These are phyloP conservation scores for Tethea ocularis DNA, from an alignment of 2,888 invertebrate genomes.

Conservation along the genomic window DNA sequence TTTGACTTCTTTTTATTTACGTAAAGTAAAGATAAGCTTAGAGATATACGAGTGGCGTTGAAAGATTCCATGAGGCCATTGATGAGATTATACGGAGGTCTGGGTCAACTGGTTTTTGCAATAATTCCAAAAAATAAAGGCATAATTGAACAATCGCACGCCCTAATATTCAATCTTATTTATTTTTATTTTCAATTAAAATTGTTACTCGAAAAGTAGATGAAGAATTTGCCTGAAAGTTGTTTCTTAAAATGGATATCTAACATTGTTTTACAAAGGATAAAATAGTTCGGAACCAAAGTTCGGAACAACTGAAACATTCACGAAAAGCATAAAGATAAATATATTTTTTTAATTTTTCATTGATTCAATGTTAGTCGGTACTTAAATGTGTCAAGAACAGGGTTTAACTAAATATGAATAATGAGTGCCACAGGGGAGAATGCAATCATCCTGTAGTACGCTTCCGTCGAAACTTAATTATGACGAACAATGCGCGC, in stretches of 20 bases:
- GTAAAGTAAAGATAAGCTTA: too few species aligned
- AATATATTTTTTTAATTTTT: not conserved
- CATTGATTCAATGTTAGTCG: not conserved
- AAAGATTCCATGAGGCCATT: too few species aligned
- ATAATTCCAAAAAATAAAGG: too few species aligned
- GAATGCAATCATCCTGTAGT: constrained; percentile 33
- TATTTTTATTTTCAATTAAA: not conserved
- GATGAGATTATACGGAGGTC: too few species aligned
- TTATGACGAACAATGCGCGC: constrained; percentile 38
- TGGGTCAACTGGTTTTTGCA: too few species aligned
- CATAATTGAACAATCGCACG: too few species aligned
- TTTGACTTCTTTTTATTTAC: too few species aligned
- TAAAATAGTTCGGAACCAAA: constrained; percentile 16
- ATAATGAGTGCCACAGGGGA: constrained; percentile 25
- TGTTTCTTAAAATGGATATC: constrained; percentile 28
- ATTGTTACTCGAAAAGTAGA: constrained; percentile 13
- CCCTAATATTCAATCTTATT: too few species aligned
- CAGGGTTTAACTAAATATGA: not conserved
- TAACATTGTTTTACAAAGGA: constrained; percentile 32
- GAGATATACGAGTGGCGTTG: too few species aligned
- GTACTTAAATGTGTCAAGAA: not conserved
- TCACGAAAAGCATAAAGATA: not conserved
- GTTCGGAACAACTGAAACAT: not conserved
- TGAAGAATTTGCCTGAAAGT: constrained; percentile 39
- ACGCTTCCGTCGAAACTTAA: constrained; percentile 29